Conservation (phyloP, 2,888 invertebrate species). For the Stenotaenia linearis region DNA sequence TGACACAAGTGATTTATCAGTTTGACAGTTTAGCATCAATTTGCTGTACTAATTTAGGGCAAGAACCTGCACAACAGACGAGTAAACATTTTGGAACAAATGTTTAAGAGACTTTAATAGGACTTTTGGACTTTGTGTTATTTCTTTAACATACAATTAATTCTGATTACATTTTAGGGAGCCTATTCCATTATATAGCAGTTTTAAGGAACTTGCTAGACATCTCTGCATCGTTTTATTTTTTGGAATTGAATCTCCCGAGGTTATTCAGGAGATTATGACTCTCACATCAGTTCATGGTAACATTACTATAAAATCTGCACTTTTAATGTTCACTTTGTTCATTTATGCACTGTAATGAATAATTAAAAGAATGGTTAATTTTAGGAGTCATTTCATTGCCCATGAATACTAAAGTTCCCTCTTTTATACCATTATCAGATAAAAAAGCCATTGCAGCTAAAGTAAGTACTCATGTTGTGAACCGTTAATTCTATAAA, state of each 20-base stretch:
- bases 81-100: too few species aligned
- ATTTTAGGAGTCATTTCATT: not conserved
- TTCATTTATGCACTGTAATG: not conserved
- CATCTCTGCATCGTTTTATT: not conserved
- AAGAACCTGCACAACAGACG: too few species aligned
- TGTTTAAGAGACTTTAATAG: too few species aligned
- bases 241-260: not conserved
- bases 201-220: not conserved
- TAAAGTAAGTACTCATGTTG: not conserved
- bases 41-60: too few species aligned
- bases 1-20: too few species aligned
- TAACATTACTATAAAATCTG: not conserved
- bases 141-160: too few species aligned
- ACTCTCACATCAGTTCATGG: not conserved
- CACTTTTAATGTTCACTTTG: not conserved
- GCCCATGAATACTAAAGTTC: not conserved
- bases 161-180: not conserved
- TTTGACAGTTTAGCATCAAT: too few species aligned
- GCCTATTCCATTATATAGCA: not conserved
- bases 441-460: not conserved
- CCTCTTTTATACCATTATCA: not conserved
- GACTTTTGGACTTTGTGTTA: too few species aligned
- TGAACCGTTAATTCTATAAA: not conserved
- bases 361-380: not conserved
- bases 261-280: not conserved